Conservation (phyloP, 2,888 invertebrate species). For the Lamellibrachia columna region DNA sequence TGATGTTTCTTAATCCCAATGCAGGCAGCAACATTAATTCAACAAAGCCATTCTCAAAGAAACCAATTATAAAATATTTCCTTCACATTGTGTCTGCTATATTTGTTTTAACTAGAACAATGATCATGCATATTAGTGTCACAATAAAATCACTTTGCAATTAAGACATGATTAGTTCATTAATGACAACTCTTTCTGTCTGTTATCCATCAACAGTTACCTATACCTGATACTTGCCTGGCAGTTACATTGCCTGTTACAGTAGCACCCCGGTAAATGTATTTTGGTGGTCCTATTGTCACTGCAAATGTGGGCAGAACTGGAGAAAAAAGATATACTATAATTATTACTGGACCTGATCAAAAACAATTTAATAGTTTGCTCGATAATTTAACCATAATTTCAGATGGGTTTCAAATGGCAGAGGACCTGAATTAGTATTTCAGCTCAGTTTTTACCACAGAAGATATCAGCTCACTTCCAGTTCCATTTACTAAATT, state of each 20-base stretch:
- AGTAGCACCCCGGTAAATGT: neutral
- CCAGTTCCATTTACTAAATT: no score
- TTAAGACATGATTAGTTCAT: neutral
- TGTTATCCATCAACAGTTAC: neutral
- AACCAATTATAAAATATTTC: no score
- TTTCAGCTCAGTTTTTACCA: no score
- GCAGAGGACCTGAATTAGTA: no score
- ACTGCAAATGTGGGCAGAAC: neutral
- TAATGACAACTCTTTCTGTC: neutral
- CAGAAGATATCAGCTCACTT: no score
- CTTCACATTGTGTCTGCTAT: no score
- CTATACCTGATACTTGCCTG: neutral
- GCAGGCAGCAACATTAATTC: no score
- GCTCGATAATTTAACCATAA: no score
- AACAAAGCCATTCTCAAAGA: no score
- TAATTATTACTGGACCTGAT: neutral
- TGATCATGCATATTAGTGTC: neutral
- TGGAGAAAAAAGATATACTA: neutral
- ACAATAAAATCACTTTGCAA: neutral
- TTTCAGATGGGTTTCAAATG: no score
- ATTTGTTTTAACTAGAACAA: neutral
- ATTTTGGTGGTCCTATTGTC: neutral
- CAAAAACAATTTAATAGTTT: no score
- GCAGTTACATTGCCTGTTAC: neutral
- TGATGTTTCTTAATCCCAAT: no score